These are phyloP conservation scores for Scarus forsteni DNA, from an alignment of 2,797 vertebrate species.

Conservation along the genomic window DNA sequence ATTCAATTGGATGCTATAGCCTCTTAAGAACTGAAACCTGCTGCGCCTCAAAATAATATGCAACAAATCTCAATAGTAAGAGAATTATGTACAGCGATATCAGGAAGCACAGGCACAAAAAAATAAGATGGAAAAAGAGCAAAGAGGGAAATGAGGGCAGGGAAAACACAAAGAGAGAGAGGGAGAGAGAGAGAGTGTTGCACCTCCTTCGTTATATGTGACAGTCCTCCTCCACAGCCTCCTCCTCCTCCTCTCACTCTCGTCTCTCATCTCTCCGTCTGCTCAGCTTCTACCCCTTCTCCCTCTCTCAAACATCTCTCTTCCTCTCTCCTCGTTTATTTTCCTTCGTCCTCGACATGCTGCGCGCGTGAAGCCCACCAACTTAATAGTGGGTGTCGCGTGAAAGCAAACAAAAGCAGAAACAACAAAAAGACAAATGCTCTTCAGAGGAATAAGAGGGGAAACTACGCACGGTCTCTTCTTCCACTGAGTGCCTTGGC, in stretches of 20 bases:
- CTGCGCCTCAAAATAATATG: too few relatives aligned
- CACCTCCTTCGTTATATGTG: slow-evolving; percentile 55
- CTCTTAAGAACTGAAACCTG: too few relatives aligned
- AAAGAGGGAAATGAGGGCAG: not conserved
- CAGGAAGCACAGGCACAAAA: not conserved
- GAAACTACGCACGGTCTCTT: slow-evolving; percentile 41
- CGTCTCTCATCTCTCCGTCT: slow-evolving; percentile 44
- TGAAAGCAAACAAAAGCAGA: not conserved
- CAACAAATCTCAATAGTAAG: not conserved
- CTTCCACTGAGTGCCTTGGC: slow-evolving; percentile 63
- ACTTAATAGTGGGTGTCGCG: slow-evolving; percentile 43
- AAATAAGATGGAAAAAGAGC: not conserved
- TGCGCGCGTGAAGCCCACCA: slow-evolving; percentile 62
- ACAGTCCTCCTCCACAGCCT: slow-evolving; percentile 41
- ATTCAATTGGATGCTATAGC: too few relatives aligned
- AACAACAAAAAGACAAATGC: slow-evolving; percentile 50
- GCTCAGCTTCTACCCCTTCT: slow-evolving; percentile 31
- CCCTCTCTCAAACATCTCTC: not conserved
- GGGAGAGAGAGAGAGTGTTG: slow-evolving; percentile 12
- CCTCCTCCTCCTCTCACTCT: slow-evolving; percentile 36
- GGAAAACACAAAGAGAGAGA: slow-evolving; percentile 2
- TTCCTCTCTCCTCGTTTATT: not conserved
- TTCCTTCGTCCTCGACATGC: slow-evolving; percentile 53
- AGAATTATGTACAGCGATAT: not conserved
- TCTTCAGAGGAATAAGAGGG: slow-evolving; percentile 56